Evolutionary conservation across 2,888 invertebrate genomes (phyloP), one percentile per base, ranked within the genome.

Genomic region (Branchipolynoe longqiensis): DNA sequence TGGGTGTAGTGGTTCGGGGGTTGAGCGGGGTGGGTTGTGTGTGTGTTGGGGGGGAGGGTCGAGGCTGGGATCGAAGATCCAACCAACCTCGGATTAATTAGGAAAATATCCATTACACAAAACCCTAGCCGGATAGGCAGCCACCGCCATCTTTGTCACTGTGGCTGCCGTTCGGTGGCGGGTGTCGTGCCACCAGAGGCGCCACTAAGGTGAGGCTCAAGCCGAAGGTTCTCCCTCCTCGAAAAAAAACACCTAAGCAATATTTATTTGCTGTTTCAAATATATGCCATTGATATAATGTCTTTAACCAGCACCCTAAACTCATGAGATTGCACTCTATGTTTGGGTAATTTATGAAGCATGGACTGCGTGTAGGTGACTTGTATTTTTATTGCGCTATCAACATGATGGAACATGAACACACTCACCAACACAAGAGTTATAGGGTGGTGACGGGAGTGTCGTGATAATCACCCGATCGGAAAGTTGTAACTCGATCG

Each of bases 101-200:
- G 69, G 38, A 69, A 69, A 69, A 69, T 69, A 69, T 69, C 69
- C 69, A 69, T 69, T 69, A 25, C 69, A 69, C 69, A 69, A 69
- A 64, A 69, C 69, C 69, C 62, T 62, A 69, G 38, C 69, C 69
- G 69, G 69, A 38, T 38, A 25, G 69, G 14, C 36, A 38, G 28
- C 14, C 69, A 12, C 14, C 14, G 69, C 36, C 36, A 69, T 12
- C 36, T 31, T 69, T 69, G 69, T 69, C 36, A 69, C 4, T 38
- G n/a, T n/a, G n/a, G n/a, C n/a, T n/a, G n/a, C n/a, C n/a, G n/a
- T n/a, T n/a, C n/a, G n/a, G n/a, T n/a, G n/a, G n/a, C n/a, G n/a
- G n/a, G n/a, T n/a, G n/a, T 33, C 18, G 22, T 69, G 69, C 69
- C 69, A 69, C 69, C 69, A 69, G 69, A 38, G 69, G 36, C 36